Conservation (phyloP, 2,888 invertebrate genomes). For the Caenorhabditis zanzibari region DNA sequence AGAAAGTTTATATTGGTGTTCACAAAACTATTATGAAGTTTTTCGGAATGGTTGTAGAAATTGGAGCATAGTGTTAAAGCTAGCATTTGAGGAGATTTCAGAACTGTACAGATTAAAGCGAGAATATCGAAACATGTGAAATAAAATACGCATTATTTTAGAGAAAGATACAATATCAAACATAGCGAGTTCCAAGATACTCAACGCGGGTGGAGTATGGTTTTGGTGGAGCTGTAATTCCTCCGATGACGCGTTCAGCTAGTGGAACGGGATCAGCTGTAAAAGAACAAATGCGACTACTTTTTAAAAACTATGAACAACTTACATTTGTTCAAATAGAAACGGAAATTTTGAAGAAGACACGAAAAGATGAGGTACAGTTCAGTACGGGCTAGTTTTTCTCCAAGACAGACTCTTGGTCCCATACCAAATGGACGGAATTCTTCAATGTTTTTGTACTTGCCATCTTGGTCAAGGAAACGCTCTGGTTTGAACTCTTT, state of each 20-base stretch:
- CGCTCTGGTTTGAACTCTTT: conserved; percentile 76
- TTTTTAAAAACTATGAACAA: too few species aligned
- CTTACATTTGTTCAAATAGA: conserved; percentile 60
- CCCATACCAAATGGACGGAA: conserved; percentile 73
- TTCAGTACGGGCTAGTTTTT: conserved; percentile 76
- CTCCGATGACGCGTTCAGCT: conserved; percentile 54
- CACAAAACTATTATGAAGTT: too few species aligned
- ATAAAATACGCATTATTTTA: too few species aligned
- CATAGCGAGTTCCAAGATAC: conserved; percentile 29
- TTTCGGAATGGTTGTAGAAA: too few species aligned
- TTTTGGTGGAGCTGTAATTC: conserved; percentile 65
- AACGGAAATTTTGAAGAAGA: conserved; percentile 77
- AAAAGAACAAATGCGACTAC: conserved; percentile 11
- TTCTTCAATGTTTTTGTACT: conserved; percentile 54
- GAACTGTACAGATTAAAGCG: conserved; percentile 30
- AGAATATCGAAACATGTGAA: background rate
- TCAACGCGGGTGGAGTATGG: conserved; percentile 52
- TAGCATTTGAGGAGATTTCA: too few species aligned
- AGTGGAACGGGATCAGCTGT: conserved; percentile 61
- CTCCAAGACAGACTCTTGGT: conserved; percentile 73
- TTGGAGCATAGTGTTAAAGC: too few species aligned
- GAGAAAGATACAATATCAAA: too few species aligned
- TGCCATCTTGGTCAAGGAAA: conserved; percentile 61
- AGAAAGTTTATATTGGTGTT: too few species aligned
- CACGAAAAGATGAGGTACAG: conserved; percentile 76